phyloP scores from a whole-genome alignment of 2,888 invertebrate genomes.

The Watsonalla cultraria region DNA sequence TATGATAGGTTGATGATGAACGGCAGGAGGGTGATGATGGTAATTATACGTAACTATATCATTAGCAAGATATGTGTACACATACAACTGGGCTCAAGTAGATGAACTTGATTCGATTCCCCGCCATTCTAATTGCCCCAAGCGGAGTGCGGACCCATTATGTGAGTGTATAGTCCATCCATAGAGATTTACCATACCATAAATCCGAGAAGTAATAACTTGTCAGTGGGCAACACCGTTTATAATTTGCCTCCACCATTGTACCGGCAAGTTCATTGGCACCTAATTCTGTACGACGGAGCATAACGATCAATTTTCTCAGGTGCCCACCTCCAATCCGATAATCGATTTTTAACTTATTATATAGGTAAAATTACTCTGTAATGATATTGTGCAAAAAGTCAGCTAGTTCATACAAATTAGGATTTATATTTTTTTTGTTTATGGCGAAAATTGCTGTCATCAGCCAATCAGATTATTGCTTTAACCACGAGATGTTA shows the following conservation, averaged over 20 bases:
- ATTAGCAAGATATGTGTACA: no score
- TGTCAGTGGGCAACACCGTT: conserved; percentile 38
- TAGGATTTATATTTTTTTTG: background rate
- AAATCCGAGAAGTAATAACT: conserved; percentile 38
- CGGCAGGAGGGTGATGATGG: no score
- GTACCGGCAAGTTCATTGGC: conserved; percentile 50
- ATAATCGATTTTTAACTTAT: conserved; percentile 33
- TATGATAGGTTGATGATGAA: no score
- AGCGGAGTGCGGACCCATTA: background rate
- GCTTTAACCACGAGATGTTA: no score
- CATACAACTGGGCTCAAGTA: no score
- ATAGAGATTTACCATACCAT: conserved; percentile 13
- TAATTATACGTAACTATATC: no score
- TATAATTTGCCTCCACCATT: conserved; percentile 38
- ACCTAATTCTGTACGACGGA: conserved; percentile 37
- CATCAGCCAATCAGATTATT: background rate
- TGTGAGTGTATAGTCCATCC: background rate
- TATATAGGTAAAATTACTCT: conserved; percentile 19
- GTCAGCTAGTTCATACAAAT: background rate
- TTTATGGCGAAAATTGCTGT: background rate
- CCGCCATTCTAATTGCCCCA: background rate
- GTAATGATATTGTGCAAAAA: conserved; percentile 15
- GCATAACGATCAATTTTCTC: conserved; percentile 51
- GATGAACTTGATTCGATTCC: background rate
- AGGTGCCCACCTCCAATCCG: conserved; percentile 16